Evolutionary conservation across 2,797 vertebrate species (phyloP).

Genomic region (Lophura swinhoii): DNA sequence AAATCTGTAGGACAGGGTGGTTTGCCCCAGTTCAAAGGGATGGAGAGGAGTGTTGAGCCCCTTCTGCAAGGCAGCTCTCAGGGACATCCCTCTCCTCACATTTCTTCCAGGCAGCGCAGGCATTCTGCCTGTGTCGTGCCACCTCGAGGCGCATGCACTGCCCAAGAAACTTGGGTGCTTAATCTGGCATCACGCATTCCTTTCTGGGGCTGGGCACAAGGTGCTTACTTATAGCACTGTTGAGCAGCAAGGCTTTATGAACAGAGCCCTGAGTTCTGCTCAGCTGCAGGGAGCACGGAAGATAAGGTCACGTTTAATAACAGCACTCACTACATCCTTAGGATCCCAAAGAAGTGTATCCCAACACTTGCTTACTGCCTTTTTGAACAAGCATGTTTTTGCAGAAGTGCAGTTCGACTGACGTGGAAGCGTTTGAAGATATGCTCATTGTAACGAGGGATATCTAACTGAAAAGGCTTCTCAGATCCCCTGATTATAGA

Average conservation of each 20-base stretch:
- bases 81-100: not conserved
- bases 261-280: not conserved
- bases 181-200: constrained; percentile 67
- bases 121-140: not conserved
- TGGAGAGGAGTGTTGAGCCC: not conserved
- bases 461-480: not conserved
- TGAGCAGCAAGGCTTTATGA: not conserved
- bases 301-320: not conserved
- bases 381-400: not conserved
- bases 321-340: not conserved
- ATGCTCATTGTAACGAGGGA: not conserved
- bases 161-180: constrained; percentile 29
- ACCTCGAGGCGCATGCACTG: not conserved
- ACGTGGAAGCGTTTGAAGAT: not conserved
- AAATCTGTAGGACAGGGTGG: not conserved
- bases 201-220: constrained; percentile 57
- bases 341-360: not conserved
- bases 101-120: not conserved
- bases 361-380: not conserved
- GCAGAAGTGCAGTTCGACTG: not conserved
- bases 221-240: not conserved
- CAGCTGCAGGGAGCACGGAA: not conserved
- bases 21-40: not conserved
- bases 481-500: not conserved
- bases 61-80: not conserved